These are phyloP conservation scores for Ammodytes marinus DNA, from an alignment of 2,113 vertebrate genomes.

Conservation along the genomic window DNA sequence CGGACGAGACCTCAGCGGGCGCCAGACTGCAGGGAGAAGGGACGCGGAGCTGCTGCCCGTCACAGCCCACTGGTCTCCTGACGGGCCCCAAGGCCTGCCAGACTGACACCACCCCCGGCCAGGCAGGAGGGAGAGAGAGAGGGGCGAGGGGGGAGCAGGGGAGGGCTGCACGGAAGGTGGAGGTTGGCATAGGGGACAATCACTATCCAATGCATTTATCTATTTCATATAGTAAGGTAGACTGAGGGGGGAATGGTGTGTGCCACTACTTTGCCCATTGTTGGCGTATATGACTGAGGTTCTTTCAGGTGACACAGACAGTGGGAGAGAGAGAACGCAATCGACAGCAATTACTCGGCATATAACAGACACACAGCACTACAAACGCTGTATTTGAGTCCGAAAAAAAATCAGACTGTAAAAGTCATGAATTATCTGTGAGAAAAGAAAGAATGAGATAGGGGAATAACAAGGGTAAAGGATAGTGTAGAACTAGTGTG, in stretches of 20 bases:
- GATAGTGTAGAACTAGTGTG: constrained; percentile 69
- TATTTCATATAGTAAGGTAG: constrained; percentile 48
- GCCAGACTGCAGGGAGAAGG: constrained; percentile 84
- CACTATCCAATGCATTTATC: constrained; percentile 76
- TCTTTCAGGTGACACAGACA: constrained; percentile 38
- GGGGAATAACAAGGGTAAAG: constrained; percentile 41
- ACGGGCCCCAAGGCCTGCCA: constrained; percentile 83
- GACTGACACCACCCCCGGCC: constrained; percentile 78
- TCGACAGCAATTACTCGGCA: constrained; percentile 53
- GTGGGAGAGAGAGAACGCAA: constrained; percentile 6
- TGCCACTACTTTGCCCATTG: constrained; percentile 3
- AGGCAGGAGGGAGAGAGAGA: constrained; percentile 74
- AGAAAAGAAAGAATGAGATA: constrained; percentile 48
- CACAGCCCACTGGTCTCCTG: constrained; percentile 85
- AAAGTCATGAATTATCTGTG: constrained; percentile 43
- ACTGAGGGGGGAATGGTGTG: constrained; percentile 13
- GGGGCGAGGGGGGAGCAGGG: constrained; percentile 53
- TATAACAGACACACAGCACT: constrained; percentile 48
- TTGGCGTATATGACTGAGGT: constrained; percentile 11
- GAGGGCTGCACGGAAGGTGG: constrained; percentile 62
- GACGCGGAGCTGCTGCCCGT: constrained; percentile 83
- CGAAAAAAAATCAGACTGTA: constrained; percentile 30
- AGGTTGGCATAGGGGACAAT: constrained; percentile 73
- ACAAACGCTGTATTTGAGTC: constrained; percentile 34
- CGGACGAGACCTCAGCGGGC: constrained; percentile 83